Evolutionary conservation across 1,140 invertebrate species (phyloP).

Genomic region (Oreohelix idahoensis): DNA sequence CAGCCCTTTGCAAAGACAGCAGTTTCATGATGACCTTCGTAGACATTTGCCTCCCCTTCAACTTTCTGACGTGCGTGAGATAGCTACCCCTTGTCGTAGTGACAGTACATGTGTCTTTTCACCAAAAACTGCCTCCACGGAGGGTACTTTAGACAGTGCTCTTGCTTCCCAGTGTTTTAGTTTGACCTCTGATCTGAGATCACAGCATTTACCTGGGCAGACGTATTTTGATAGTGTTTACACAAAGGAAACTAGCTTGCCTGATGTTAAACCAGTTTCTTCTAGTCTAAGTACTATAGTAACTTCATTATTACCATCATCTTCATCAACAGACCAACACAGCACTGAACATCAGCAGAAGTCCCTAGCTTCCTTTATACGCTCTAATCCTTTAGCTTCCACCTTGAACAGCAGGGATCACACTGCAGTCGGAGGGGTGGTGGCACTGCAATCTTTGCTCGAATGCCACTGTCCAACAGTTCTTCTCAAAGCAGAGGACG

Average conservation of each 20-base stretch:
- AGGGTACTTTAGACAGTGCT: background rate
- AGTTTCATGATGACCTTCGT: constrained; percentile 30
- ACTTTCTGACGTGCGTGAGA: background rate
- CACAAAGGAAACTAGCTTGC: background rate
- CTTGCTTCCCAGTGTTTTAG: background rate
- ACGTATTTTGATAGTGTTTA: background rate
- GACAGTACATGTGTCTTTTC: background rate
- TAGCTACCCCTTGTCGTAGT: background rate
- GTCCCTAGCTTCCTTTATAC: constrained; percentile 21
- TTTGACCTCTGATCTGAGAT: background rate
- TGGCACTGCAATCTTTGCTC: background rate
- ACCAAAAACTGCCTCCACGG: background rate
- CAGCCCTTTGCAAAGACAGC: constrained; percentile 6
- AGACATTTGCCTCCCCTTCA: constrained; percentile 23
- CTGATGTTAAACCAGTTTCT: background rate
- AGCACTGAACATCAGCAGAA: background rate
- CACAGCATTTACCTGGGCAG: background rate
- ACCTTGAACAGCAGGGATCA: background rate
- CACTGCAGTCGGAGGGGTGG: background rate
- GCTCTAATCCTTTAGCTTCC: constrained; percentile 1
- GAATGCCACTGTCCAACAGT: background rate
- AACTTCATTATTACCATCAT: background rate
- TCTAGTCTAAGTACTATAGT: background rate
- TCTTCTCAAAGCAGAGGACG: background rate
- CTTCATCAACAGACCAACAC: background rate